A percentile compares a stretch with the other conserved stretches of the same genome.
Conservation (phyloP, 2,888 invertebrate genomes). For the Thymelicus lineola region DNA sequence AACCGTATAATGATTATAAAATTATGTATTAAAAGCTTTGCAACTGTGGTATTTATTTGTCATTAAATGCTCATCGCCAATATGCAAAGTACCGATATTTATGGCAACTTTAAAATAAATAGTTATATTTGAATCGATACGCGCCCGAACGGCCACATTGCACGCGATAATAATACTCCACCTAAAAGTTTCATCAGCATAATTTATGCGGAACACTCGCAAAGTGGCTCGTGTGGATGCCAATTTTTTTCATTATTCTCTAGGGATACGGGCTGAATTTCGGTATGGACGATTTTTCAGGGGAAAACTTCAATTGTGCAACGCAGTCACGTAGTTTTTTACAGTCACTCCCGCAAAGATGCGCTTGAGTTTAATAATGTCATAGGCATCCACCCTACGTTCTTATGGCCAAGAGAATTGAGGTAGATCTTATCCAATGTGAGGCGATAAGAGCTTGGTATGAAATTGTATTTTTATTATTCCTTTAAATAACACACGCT, state of each 20-base stretch:
- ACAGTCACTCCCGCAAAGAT: slow-evolving; percentile 72
- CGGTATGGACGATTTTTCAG: slow-evolving; percentile 68
- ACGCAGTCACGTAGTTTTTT: slow-evolving; percentile 77
- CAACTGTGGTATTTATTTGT: background rate
- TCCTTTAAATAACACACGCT: slow-evolving; percentile 19
- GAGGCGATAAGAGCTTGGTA: slow-evolving; percentile 24
- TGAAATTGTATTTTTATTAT: slow-evolving; percentile 37
- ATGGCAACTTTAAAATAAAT: background rate
- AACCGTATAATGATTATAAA: too few relatives aligned
- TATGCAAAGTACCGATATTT: background rate
- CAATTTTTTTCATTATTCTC: slow-evolving; percentile 72
- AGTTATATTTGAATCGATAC: slow-evolving; percentile 16
- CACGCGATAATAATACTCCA: slow-evolving; percentile 51
- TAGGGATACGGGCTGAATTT: slow-evolving; percentile 67
- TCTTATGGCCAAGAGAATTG: slow-evolving; percentile 37
- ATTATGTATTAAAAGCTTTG: too few relatives aligned
- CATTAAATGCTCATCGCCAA: background rate
- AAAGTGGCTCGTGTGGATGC: slow-evolving; percentile 63
- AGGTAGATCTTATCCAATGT: slow-evolving; percentile 19
- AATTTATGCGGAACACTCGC: slow-evolving; percentile 78
- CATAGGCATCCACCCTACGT: slow-evolving; percentile 60
- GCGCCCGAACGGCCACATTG: slow-evolving; percentile 9
- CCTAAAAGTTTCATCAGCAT: slow-evolving; percentile 75
- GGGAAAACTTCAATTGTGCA: slow-evolving; percentile 66
- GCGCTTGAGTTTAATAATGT: slow-evolving; percentile 80